phyloP scores from a whole-genome alignment of 2,797 vertebrate species.

The Eospalax fontanierii region DNA sequence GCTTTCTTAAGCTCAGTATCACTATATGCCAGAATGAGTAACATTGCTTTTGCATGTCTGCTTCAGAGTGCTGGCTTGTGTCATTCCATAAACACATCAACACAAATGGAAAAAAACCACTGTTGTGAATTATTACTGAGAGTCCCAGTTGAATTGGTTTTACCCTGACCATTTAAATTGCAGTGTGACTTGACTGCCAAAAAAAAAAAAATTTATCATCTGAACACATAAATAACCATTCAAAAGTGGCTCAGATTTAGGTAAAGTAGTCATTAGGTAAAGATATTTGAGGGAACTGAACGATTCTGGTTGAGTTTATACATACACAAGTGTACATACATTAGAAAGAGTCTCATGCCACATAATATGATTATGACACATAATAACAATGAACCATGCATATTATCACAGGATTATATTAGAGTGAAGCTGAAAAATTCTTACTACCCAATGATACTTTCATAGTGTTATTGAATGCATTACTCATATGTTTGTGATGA shows the following conservation, averaged over 20 bases:
- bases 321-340: background rate
- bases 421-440: background rate
- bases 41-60: background rate
- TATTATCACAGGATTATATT: background rate
- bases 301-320: background rate
- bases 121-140: background rate
- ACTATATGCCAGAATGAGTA: background rate
- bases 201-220: background rate
- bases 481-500: background rate
- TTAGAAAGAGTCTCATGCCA: background rate
- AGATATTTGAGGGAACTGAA: background rate
- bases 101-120: background rate
- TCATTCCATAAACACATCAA: background rate
- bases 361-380: background rate
- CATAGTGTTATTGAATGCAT: background rate
- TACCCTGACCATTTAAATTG: background rate
- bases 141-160: background rate
- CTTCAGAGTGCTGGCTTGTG: background rate
- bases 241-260: conserved; percentile 39
- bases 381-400: background rate
- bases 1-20: background rate
- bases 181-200: background rate
- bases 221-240: conserved; percentile 4
- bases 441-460: background rate
- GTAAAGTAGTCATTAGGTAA: conserved; percentile 24